Evolutionary conservation across 1,140 invertebrate species (phyloP), one percentile per base, ranked within the genome.

Genomic region (Delia radicum): DNA sequence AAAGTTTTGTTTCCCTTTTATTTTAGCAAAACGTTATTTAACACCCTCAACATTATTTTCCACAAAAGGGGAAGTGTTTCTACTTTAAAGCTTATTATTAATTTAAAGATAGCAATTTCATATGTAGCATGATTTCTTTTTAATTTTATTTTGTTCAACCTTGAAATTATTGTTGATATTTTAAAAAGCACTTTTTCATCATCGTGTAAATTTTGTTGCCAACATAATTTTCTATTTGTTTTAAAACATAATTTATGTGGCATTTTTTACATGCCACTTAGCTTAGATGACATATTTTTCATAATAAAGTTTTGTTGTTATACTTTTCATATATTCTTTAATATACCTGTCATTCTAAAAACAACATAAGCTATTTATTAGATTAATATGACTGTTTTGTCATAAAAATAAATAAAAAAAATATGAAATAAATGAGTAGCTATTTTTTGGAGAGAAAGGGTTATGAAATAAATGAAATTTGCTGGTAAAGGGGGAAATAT

Each of bases 331-430:
- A 48, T 55, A 21, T 55, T 24, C 48, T 18, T 55, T 55, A 55
- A 55, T 55, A 55, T 55, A 55, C 48, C 48, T 55, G 48, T 55
- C 48, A 55, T 18, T 55, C n/a, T 55, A 55, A 55, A 55, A 37
- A 21, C 3, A 55, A 55, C 48, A 55, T 55, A 7, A 55, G 48
- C 48, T 55, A 18, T 55, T 55, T 55, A 55, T 55, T 55, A 55
- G 48, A 21, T 55, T 55, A 21, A 55, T 55, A 55, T 21, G 48
- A 55, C 48, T 55, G 48, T 55, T 18, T 55, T 55, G 18, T 55
- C 21, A 21, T 18, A 21, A 21, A 55, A 55, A 21, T 18, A 48
- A 15, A 15, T 13, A 42, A n/a, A 42, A 10, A 42, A 42, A 42
- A 42, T 42, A 42, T 42, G 3, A 42, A 42, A 42, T 15, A 42